These are phyloP conservation scores for Sebastes vulpes DNA, from an alignment of 2,797 vertebrate species.

Conservation along the genomic window DNA sequence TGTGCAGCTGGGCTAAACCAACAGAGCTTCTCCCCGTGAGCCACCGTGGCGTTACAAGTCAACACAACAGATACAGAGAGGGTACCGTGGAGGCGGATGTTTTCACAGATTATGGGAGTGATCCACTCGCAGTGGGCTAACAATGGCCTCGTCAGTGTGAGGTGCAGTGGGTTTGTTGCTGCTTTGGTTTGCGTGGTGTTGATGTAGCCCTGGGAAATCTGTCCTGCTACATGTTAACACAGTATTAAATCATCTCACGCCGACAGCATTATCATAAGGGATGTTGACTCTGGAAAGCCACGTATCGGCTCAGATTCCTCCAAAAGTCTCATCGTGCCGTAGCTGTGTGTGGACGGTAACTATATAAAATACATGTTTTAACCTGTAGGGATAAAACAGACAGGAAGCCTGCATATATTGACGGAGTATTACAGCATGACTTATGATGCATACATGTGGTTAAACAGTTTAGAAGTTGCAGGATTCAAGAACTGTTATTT, in stretches of 20 bases:
- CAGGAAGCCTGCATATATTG: background rate
- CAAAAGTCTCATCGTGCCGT: slow-evolving; percentile 6
- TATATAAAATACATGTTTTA: background rate
- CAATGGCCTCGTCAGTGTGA: slow-evolving; percentile 51
- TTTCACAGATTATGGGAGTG: slow-evolving; percentile 50
- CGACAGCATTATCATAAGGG: slow-evolving; percentile 68
- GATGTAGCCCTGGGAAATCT: slow-evolving; percentile 56
- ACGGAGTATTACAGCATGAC: background rate
- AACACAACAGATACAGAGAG: slow-evolving; percentile 41
- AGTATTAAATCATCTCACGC: slow-evolving; percentile 64
- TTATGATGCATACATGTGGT: background rate
- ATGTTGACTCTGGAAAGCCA: slow-evolving; percentile 64
- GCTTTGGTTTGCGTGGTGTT: slow-evolving; percentile 57
- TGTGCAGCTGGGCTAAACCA: slow-evolving; percentile 57
- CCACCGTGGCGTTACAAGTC: slow-evolving; percentile 38
- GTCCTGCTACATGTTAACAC: slow-evolving; percentile 70
- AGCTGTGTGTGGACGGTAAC: background rate
- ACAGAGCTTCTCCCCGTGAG: slow-evolving; percentile 45
- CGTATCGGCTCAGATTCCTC: slow-evolving; percentile 15
- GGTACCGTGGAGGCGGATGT: slow-evolving; percentile 25
- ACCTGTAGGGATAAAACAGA: background rate
- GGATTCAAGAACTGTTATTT: background rate
- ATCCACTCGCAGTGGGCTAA: slow-evolving; percentile 33
- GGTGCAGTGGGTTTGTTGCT: slow-evolving; percentile 21
- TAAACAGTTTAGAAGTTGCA: background rate